Evolutionary conservation across 2,113 vertebrate genomes (phyloP), one percentile per base, ranked within the genome.

Genomic region (Misgurnus anguillicaudatus): DNA sequence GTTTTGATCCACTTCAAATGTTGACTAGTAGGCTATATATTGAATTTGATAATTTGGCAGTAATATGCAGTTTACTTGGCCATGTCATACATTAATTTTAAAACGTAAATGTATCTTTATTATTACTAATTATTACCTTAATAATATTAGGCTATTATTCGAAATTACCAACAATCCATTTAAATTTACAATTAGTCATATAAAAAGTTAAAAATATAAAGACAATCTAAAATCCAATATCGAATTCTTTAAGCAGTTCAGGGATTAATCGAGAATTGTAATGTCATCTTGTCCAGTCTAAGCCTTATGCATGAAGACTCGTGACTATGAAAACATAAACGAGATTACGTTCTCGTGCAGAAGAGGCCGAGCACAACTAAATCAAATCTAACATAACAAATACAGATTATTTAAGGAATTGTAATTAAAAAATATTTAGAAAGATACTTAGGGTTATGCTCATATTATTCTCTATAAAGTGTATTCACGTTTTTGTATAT

Each of bases 271-370:
- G 14, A 11, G 5, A 45, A 61, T 21, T 61, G 62, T 9, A 70
- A 24, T 39, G 55, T 42, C 7, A 48, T 19, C 13, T 0, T 69
- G 9, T 62, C 42, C 42, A 9, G 17, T 62, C 42, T 71, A 9
- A 51, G 53, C 13, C 17, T 38, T 21, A 58, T 45, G 31, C 10
- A 51, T 53, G 48, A 55, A 16, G 53, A 57, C 13, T 39, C 73
- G 66, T 81, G 66, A 75, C 60, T 69, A 5, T 55, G 80, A 71
- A 81, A 70, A 55, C 74, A 77, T 71, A 10, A 65, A 61, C 10
- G 60, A 7, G 48, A 81, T 81, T 76, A 72, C 19, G 41, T 72
- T 21, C n/a, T 58, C 8, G 17, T 41, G 53, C 13, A 14, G 16
- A 67, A 4, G 41, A 62, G 11, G 19, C 13, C 55, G 39, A 57